Evolutionary conservation across 1,140 invertebrate genomes (phyloP), one percentile per base, ranked within the genome.

Genomic region (Radopholus similis): DNA sequence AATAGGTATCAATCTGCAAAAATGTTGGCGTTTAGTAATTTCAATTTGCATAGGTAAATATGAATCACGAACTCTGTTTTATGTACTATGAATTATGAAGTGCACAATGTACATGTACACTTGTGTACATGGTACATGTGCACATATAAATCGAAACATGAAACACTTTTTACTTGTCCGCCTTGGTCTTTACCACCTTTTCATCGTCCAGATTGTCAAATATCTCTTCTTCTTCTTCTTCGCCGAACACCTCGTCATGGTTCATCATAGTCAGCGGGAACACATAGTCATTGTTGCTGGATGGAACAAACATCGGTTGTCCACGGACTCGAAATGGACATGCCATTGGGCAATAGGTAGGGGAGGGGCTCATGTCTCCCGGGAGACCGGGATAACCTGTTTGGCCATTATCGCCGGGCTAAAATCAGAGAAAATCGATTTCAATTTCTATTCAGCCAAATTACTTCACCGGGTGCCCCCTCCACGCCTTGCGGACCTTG

Each of bases 381-480:
- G 47, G n/a, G 23, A 15, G 47, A 21, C 23, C 47, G 23, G 23
- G 47, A 11, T 21, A 28, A 26, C 47, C 47, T 11, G 47, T 21
- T 28, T 9, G 23, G 15, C 47, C 47, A 28, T 47, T 21, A 5
- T 5, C 6, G n/a, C 18, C 47, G 23, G 47, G n/a, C 47, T 1
- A 3, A 51, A 21, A 9, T 47, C 1, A 4, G 23, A 3, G 23
- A 51, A 51, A 51, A 26, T 26, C 5, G 6, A 8, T 6, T 6
- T 47, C 6, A 47, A 8, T 1, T 5, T n/a, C 18, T 60, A 11
- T 21, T 40, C 9, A n/a, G 9, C 15, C 5, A 6, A 23, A 18
- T 8, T 2, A 49, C 59, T 40, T 62, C 63, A 53, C 63, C 63
- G 28, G 32, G 26, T 11, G 38, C n/a, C 54, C 68, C 68, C 15